phyloP scores from a whole-genome alignment of 2,888 invertebrate species.

The Eilema sororculum region DNA sequence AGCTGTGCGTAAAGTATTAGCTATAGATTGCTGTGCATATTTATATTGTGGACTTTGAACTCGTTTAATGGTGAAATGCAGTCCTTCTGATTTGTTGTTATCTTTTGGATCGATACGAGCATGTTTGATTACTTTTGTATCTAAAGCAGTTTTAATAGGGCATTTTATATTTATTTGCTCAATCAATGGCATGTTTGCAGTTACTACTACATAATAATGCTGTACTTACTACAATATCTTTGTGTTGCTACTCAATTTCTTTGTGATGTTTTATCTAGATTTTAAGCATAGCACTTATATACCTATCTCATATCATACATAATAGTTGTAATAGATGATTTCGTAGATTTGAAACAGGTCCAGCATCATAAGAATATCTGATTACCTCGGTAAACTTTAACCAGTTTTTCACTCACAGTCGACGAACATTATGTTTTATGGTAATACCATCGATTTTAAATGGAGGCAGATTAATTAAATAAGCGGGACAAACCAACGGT shows the following conservation, averaged over 20 bases:
- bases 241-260: neutral
- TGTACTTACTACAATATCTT: neutral
- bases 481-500: constrained; percentile 74
- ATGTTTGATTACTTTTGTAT: constrained; percentile 54
- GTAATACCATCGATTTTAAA: constrained; percentile 48
- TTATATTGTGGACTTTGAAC: constrained; percentile 85
- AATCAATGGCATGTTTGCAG: constrained; percentile 25
- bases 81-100: constrained; percentile 68
- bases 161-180: constrained; percentile 47
- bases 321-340: neutral
- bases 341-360: constrained; percentile 40
- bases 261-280: neutral
- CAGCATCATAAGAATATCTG: constrained; percentile 54
- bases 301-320: neutral
- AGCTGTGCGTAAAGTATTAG: constrained; percentile 77
- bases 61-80: constrained; percentile 78
- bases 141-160: constrained; percentile 54
- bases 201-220: constrained; percentile 19
- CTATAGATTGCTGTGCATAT: constrained; percentile 71
- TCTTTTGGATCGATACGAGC: constrained; percentile 70
- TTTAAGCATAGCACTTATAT: neutral
- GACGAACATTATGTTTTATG: constrained; percentile 39
- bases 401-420: constrained; percentile 66
- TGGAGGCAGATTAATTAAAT: constrained; percentile 52
- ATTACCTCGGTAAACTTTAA: constrained; percentile 27